Evolutionary conservation across 2,113 vertebrate species (phyloP).

Genomic region (Colossoma macropomum): DNA sequence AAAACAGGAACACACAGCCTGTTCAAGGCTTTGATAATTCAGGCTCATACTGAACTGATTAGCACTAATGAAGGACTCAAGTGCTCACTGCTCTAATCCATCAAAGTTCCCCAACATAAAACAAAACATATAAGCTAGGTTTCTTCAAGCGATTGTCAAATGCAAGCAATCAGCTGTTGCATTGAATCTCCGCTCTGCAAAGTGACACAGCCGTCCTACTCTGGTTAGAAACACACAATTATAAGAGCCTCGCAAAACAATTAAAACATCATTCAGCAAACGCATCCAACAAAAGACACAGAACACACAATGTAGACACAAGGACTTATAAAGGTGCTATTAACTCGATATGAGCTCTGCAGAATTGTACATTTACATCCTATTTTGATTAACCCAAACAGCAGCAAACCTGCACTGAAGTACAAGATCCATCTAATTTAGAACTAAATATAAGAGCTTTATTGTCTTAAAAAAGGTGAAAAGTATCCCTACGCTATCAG

Average conservation of each 20-base stretch:
- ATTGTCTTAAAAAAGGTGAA: no score
- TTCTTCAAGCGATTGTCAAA: background rate
- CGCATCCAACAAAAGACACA: no score
- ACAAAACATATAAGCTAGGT: no score
- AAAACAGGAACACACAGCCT: background rate
- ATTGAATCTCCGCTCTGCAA: background rate
- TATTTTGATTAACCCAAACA: background rate
- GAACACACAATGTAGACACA: no score
- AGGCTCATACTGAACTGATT: no score
- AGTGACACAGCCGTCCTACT: background rate
- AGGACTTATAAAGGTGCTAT: no score
- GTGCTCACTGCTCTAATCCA: background rate
- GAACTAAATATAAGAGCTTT: no score
- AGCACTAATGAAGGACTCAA: background rate
- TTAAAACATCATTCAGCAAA: no score
- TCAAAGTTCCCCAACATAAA: background rate
- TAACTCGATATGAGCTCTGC: background rate
- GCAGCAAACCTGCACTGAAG: background rate
- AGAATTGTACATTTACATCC: background rate
- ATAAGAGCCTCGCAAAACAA: no score
- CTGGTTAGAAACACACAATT: background rate
- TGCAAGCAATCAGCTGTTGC: background rate
- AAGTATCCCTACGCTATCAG: no score
- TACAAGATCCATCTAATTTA: no score
- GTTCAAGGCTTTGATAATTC: background rate